Evolutionary conservation across 2,113 vertebrate species (phyloP), one percentile per base, ranked within the genome.

Genomic region (Typhlomys cinereus): DNA sequence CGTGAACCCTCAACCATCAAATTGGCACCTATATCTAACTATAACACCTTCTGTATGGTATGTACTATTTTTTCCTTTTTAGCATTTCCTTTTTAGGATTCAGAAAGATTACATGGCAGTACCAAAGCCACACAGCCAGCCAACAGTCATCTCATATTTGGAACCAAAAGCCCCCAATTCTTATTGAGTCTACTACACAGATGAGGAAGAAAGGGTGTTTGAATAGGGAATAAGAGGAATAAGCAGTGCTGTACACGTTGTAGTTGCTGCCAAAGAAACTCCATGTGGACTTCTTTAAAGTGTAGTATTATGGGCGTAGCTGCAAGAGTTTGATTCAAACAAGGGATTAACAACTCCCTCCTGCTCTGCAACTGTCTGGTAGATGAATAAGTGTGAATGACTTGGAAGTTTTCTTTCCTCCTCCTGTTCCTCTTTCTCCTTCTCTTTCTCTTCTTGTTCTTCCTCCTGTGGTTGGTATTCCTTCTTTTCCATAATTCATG

Each of bases 61-160:
- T 48, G 13, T 29, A 18, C 15, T 62, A 70, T 73, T 66, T 41
- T 75, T 31, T 41, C 67, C 88, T 2, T 73, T 88, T 86, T 50
- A 44, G 14, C 39, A 36, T 74, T 25, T 4, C 31, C 25, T 83
- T 70, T n/a, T 25, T 67, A 54, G 85, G 46, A 81, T 46, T 84
- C 52, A 87, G 67, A 89, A 31, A 91, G 81, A 64, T 76, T 84
- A 92, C 66, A n/a, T 61, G 86, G 89, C 50, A 39, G 74, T 36
- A 41, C 18, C n/a, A 61, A 62, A 29, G 21, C 12, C 73, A 83
- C 39, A 80, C 7, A 70, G 29, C 5, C 8, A 79, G n/a, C 62
- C 62, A 50, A 15, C 44, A 15, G 23, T 5, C 52, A 64, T 73
- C 5, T 62, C 54, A 54, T 41, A 61, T 41, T 87, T 80, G 70